Evolutionary conservation across 2,888 invertebrate genomes (phyloP).

Genomic region (Rutpela maculata): DNA sequence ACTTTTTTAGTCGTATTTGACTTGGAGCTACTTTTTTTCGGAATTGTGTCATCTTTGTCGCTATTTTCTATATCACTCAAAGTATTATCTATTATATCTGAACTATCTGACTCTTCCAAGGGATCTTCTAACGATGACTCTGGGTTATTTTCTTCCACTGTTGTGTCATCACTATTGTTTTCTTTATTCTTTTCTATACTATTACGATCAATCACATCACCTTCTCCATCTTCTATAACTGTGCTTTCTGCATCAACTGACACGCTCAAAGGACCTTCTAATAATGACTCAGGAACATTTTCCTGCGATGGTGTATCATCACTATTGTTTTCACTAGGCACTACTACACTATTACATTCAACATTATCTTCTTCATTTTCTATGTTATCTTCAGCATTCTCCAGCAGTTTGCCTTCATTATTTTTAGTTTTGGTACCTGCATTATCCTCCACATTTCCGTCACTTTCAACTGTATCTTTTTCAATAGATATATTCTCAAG

Average conservation of each 20-base stretch:
- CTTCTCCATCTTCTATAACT: not conserved
- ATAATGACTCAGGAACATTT: not conserved
- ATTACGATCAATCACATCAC: not conserved
- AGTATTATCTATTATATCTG: not conserved
- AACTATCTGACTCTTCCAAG: not conserved
- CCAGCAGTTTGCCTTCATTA: not conserved
- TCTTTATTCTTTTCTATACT: not conserved
- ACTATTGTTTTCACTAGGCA: not conserved
- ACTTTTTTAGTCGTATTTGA: not conserved
- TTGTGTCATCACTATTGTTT: not conserved
- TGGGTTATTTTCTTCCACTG: not conserved
- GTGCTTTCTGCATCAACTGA: not conserved
- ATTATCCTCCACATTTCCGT: not conserved
- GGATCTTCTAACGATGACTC: not conserved
- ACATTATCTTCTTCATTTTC: not conserved
- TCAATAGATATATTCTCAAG: conserved; percentile 21
- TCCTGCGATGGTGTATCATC: not conserved
- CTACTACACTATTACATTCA: not conserved
- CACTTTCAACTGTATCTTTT: conserved; percentile 25
- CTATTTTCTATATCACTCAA: not conserved
- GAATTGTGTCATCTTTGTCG: not conserved
- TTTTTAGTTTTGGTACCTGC: not conserved
- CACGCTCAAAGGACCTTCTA: not conserved
- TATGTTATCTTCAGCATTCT: not conserved
- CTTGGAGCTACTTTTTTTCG: not conserved